Evolutionary conservation across 2,113 vertebrate species (phyloP), one percentile per base, ranked within the genome.

Genomic region (Microtus richardsoni): DNA sequence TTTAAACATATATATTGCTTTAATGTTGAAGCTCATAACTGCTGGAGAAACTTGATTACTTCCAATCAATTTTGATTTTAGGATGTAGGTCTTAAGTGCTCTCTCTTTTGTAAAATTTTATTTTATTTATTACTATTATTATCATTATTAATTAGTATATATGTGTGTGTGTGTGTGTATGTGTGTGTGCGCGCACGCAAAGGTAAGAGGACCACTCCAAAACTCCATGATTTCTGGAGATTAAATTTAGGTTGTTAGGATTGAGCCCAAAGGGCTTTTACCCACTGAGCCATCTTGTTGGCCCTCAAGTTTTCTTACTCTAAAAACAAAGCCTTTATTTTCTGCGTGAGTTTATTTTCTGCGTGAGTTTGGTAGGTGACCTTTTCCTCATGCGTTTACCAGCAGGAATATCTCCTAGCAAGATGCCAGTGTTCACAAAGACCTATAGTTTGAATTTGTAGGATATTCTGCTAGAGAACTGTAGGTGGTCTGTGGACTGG

Each of bases 401-500:
- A 44, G 87, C 36, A 73, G 36, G 12, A 79, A 62, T 74, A 74
- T 87, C 68, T 88, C 60, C 73, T 71, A 77, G 78, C 17, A 60
- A 75, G 87, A 74, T 86, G 66, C 33, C 78, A 83, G 58, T 33
- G 41, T 74, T 64, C 82, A 80, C 49, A 52, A 75, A 49, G 91
- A 41, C 30, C 75, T 86, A 4, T 17, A 83, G 52, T 82, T 41
- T 75, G 93, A 80, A 88, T 91, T 87, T 79, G 66, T 1, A 47
- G 52, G 89, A 16, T 77, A 41, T 82, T 94, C 88, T 94, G 91
- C 64, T 88, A 79, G 68, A 41, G 71, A 91, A n/a, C 16, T 12
- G 62, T 94, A 75, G 93, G 86, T 93, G 97, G 94, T 97, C 94
- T 79, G 84, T 71, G 62, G 62, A 60, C 77, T 91, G 84, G 62